A percentile compares a stretch with the other conserved stretches of the same genome.
Conservation (phyloP, 2,888 invertebrate species). For the Acanthosepion pharaonis region DNA sequence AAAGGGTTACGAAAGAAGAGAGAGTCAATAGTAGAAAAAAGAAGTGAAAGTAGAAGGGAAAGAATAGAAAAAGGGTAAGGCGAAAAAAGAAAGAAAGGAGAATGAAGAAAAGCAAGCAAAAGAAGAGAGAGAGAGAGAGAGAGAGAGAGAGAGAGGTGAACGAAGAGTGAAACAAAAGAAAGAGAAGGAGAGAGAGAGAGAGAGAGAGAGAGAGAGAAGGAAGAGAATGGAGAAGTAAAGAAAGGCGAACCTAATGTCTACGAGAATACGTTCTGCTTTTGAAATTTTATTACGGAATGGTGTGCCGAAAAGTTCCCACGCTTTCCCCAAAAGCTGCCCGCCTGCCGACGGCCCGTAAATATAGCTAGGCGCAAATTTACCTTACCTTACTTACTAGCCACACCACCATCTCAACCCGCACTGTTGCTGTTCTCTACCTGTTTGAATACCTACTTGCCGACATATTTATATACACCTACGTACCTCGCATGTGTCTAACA, state of each 20-base stretch:
- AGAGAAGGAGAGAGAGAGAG: neutral
- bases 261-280: neutral
- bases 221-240: neutral
- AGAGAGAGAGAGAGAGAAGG: neutral
- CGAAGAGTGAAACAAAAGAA: neutral
- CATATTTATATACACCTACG: neutral
- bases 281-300: neutral
- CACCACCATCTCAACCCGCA: neutral
- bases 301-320: constrained; percentile 33
- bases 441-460: constrained; percentile 6
- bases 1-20: too few relatives aligned
- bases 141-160: neutral
- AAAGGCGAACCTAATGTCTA: neutral
- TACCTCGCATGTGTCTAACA: too few relatives aligned
- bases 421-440: constrained; percentile 33
- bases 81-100: rapidly evolving
- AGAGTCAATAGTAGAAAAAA: too few relatives aligned
- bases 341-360: neutral
- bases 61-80: neutral
- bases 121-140: neutral
- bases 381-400: neutral
- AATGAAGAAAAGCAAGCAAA: neutral
- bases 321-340: neutral
- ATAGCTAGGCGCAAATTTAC: neutral
- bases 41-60: too few relatives aligned